These are phyloP conservation scores for Brachionus manjavacas DNA, from an alignment of 1,140 invertebrate species.

Conservation along the genomic window DNA sequence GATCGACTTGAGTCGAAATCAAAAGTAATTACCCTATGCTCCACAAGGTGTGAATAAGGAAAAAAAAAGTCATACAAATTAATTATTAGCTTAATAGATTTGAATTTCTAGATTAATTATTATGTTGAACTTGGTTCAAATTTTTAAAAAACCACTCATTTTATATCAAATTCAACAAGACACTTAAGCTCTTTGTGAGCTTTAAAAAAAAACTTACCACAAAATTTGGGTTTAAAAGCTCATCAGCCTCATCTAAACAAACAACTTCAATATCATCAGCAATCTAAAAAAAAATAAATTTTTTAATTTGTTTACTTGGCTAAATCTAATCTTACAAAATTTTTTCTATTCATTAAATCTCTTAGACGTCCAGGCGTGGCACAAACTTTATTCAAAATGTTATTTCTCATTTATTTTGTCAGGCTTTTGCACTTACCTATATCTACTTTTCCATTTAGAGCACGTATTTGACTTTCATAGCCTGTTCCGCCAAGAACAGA, in stretches of 20 bases:
- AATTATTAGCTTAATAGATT: too few species aligned
- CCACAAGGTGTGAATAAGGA: too few species aligned
- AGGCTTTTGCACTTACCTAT: not conserved
- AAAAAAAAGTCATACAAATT: too few species aligned
- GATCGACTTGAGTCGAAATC: too few species aligned
- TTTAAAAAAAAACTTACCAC: not conserved
- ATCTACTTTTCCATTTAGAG: conserved; percentile 9
- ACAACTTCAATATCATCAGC: conserved; percentile 31
- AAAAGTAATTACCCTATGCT: too few species aligned
- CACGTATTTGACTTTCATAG: conserved; percentile 10
- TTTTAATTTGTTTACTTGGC: too few species aligned
- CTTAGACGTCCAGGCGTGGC: conserved; percentile 32
- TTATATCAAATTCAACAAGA: too few species aligned
- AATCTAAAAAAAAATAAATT: not conserved
- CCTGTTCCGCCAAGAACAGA: conserved; percentile 28
- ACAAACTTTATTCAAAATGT: not conserved
- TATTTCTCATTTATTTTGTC: not conserved
- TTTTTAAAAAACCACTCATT: too few species aligned
- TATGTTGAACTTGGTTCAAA: too few species aligned
- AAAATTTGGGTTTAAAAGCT: conserved; percentile 22
- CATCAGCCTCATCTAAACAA: conserved; percentile 39
- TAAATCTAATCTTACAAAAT: conserved; percentile 35
- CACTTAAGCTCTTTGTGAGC: too few species aligned
- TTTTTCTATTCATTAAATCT: conserved; percentile 38
- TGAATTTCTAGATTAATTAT: too few species aligned